Conservation (phyloP, 2,888 invertebrate species). For the Anarsia innoxiella region DNA sequence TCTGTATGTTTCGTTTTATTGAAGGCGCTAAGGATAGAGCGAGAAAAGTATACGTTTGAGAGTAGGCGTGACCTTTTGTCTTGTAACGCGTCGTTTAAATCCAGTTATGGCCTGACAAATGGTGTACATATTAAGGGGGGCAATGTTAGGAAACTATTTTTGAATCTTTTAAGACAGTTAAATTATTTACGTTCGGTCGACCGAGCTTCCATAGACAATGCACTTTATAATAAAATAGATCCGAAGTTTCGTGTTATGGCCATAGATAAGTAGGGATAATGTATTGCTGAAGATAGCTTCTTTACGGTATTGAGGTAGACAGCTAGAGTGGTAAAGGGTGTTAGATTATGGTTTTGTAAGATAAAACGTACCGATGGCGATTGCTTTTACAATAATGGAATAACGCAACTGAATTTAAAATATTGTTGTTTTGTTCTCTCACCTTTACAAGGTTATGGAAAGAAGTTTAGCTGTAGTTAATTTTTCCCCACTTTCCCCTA, state of each 20-base stretch:
- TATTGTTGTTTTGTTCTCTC: too few relatives aligned
- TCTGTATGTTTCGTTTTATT: conserved; percentile 15
- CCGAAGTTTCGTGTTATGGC: conserved; percentile 64
- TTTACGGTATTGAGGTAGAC: conserved; percentile 67
- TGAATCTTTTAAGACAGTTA: conserved; percentile 76
- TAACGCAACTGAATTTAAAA: not conserved
- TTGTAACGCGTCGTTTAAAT: conserved; percentile 69
- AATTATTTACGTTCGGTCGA: conserved; percentile 71
- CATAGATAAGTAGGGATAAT: conserved; percentile 69
- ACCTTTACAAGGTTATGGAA: too few relatives aligned
- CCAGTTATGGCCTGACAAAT: conserved; percentile 75
- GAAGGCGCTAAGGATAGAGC: conserved; percentile 24
- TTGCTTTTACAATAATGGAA: conserved; percentile 46
- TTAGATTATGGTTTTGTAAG: conserved; percentile 54
- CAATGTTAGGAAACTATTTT: conserved; percentile 75
- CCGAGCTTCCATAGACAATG: conserved; percentile 67
- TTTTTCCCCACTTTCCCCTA: too few relatives aligned
- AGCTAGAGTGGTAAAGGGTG: conserved; percentile 65
- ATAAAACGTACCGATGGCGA: conserved; percentile 45
- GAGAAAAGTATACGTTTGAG: conserved; percentile 34
- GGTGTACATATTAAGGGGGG: conserved; percentile 75
- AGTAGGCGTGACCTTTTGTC: conserved; percentile 54
- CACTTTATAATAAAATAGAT: conserved; percentile 74
- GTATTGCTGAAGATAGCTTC: conserved; percentile 66
- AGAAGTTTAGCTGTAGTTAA: too few relatives aligned